Conservation (phyloP, 1,140 invertebrate genomes). For the Heliconius melpomene region DNA sequence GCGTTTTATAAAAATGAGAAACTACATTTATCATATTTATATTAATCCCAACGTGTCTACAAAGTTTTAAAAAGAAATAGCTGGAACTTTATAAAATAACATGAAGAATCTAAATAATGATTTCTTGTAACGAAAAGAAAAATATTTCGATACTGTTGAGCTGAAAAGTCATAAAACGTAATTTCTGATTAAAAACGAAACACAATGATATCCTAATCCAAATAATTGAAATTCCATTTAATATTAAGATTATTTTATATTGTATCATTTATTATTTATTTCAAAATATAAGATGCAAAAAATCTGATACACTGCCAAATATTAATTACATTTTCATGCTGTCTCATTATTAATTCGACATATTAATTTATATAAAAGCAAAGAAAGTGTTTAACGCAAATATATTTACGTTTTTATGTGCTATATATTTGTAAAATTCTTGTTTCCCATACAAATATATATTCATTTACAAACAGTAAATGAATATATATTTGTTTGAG, state of each 20-base stretch:
- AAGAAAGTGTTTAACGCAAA: too few relatives aligned
- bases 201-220: background rate
- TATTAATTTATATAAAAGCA: background rate
- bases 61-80: background rate
- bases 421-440: too few relatives aligned
- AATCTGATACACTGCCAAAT: background rate
- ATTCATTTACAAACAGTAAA: too few relatives aligned
- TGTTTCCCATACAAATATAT: too few relatives aligned
- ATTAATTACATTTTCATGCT: background rate
- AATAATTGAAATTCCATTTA: background rate
- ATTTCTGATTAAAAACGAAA: background rate
- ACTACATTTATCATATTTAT: conserved; percentile 23
- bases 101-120: background rate
- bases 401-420: too few relatives aligned
- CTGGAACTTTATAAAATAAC: background rate
- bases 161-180: background rate
- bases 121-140: background rate
- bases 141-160: background rate
- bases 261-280: background rate
- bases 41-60: conserved; percentile 26
- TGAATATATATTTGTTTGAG: too few relatives aligned
- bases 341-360: background rate
- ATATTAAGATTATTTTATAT: background rate
- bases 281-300: background rate
- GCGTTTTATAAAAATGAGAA: conserved; percentile 34